Conservation (phyloP, 2,113 vertebrate genomes). For the Pitta sordida region DNA sequence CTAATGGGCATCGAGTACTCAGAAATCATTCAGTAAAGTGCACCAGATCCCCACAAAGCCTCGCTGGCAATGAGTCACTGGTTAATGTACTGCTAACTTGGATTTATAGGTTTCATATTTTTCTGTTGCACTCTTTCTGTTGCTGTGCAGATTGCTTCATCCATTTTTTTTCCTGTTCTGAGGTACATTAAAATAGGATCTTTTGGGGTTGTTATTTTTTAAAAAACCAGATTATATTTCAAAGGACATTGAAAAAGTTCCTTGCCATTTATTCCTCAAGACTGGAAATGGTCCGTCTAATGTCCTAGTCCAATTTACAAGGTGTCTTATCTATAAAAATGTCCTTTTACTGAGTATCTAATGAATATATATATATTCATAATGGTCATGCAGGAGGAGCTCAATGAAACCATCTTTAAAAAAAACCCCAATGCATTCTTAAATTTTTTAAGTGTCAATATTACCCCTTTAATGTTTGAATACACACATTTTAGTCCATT, state of each 20-base stretch:
- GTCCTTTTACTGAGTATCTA: neutral
- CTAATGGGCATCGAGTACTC: neutral
- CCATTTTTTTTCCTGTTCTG: neutral
- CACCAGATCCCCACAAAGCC: neutral
- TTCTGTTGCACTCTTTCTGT: neutral
- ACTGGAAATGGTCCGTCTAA: neutral
- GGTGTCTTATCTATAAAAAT: neutral
- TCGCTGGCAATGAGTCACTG: neutral
- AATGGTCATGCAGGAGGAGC: neutral
- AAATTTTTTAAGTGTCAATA: neutral
- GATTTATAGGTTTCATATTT: slow-evolving; percentile 57
- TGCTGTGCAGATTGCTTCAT: neutral
- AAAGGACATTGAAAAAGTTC: neutral
- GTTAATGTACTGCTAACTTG: neutral
- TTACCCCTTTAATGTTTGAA: neutral
- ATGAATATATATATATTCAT: neutral
- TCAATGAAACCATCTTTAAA: neutral
- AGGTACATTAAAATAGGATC: neutral
- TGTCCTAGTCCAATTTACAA: neutral
- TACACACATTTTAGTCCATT: neutral
- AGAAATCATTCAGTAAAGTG: neutral
- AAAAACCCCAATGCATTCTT: neutral
- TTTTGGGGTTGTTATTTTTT: neutral
- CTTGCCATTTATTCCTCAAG: neutral
- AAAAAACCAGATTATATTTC: neutral